These are phyloP conservation scores for Tenthredo livida DNA, from an alignment of 2,888 invertebrate species.

Conservation along the genomic window DNA sequence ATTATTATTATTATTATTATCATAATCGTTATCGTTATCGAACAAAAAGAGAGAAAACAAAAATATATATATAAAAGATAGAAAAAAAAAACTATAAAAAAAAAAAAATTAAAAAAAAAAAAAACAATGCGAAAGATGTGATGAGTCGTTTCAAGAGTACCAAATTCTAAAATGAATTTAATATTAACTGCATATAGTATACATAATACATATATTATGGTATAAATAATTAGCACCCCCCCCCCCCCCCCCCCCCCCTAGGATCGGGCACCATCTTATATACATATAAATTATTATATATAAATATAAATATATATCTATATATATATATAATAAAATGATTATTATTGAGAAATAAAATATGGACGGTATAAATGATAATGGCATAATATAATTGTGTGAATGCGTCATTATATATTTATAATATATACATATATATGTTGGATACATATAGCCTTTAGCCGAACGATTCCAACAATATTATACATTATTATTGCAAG, in stretches of 20 bases:
- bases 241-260: no score
- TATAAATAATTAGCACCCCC: slow-evolving; percentile 23
- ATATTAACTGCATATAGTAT: slow-evolving; percentile 67
- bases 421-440: slow-evolving; percentile 7
- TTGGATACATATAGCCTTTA: slow-evolving; percentile 4
- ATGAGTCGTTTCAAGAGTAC: slow-evolving; percentile 74
- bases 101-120: slow-evolving; percentile 52
- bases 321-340: not conserved
- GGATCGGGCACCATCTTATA: slow-evolving; percentile 68
- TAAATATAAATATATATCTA: not conserved
- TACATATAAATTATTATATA: slow-evolving; percentile 59
- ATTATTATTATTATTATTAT: slow-evolving; percentile 33
- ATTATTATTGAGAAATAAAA: not conserved
- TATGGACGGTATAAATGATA: slow-evolving; percentile 11
- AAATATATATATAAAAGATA: slow-evolving; percentile 23
- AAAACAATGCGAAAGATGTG: slow-evolving; percentile 60
- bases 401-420: slow-evolving; percentile 28
- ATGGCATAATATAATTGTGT: slow-evolving; percentile 34
- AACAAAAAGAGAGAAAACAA: not conserved
- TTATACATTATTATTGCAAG: slow-evolving; percentile 8
- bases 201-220: slow-evolving; percentile 66
- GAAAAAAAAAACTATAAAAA: slow-evolving; percentile 9
- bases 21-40: not conserved
- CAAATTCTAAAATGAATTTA: slow-evolving; percentile 77
- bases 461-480: slow-evolving; percentile 45